Evolutionary conservation across 2,888 invertebrate genomes (phyloP).

Genomic region (Lasioglossum lativentre): DNA sequence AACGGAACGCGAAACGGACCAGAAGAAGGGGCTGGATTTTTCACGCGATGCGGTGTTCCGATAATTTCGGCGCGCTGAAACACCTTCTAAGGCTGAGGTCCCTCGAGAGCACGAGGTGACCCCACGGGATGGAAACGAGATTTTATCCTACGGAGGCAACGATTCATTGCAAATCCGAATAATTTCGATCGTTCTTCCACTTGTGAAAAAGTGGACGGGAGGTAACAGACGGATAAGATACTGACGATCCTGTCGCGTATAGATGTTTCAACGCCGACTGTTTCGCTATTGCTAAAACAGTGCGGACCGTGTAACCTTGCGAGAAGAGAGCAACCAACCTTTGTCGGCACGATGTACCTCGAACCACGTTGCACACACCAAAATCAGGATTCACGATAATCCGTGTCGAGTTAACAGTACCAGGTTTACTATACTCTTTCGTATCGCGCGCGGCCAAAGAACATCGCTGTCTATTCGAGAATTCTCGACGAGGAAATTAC

Average conservation of each 20-base stretch:
- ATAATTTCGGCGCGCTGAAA: slow-evolving; percentile 35
- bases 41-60: slow-evolving; percentile 50
- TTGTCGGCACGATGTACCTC: neutral
- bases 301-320: neutral
- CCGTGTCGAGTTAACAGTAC: neutral
- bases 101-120: neutral
- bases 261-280: neutral
- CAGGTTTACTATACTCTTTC: too few relatives aligned
- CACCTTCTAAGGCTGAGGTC: neutral
- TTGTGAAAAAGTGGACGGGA: neutral
- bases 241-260: neutral
- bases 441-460: neutral
- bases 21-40: slow-evolving; percentile 18
- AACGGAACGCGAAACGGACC: neutral
- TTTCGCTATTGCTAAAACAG: neutral
- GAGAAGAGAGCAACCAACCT: neutral
- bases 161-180: neutral
- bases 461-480: neutral
- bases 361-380: neutral
- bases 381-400: neutral
- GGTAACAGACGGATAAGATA: neutral
- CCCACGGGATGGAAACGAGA: neutral
- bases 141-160: neutral
- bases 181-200: neutral
- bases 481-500: neutral